These are phyloP conservation scores for Campylorhamphus procurvoides DNA, from an alignment of 2,113 vertebrate genomes.

Conservation along the genomic window DNA sequence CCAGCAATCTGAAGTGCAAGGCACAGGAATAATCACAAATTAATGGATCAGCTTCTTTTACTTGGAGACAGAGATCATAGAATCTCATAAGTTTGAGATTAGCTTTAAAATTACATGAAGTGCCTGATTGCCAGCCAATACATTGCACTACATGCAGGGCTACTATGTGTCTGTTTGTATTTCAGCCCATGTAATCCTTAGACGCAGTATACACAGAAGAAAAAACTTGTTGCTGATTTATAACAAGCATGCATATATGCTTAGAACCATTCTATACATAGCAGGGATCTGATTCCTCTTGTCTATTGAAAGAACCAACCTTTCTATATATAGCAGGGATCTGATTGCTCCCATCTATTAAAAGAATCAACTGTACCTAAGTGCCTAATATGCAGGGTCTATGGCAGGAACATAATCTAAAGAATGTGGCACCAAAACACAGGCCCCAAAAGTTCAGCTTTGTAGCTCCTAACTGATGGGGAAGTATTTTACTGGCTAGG, in stretches of 20 bases:
- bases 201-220: neutral
- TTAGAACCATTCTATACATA: neutral
- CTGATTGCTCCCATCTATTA: neutral
- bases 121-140: neutral
- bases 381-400: neutral
- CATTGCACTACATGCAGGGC: neutral
- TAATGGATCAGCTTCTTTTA: neutral
- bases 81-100: neutral
- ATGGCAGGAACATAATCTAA: neutral
- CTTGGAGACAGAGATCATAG: neutral
- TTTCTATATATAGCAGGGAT: slow-evolving; percentile 3
- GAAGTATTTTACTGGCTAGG: neutral
- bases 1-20: neutral
- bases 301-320: slow-evolving; percentile 13
- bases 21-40: neutral
- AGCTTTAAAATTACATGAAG: neutral
- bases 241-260: neutral
- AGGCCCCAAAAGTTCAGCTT: neutral
- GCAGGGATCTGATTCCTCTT: neutral
- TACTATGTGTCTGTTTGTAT: neutral
- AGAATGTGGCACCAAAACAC: neutral
- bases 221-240: neutral
- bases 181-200: neutral
- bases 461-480: neutral
- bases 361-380: neutral